Evolutionary conservation across 1,140 invertebrate genomes (phyloP).

Genomic region (Ephestia elutella): DNA sequence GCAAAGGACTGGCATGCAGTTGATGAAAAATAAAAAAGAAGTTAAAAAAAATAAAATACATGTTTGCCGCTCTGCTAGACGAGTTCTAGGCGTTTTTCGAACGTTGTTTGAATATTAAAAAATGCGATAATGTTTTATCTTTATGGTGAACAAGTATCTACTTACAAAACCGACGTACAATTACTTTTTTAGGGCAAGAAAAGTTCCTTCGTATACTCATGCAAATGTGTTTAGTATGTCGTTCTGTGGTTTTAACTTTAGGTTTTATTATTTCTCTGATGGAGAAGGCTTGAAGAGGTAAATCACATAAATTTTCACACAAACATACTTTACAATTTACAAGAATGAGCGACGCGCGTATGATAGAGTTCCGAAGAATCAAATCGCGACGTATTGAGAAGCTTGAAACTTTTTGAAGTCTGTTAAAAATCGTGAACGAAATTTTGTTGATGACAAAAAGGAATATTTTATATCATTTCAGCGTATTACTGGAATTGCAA

Average conservation of each 20-base stretch:
- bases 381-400: too few species aligned
- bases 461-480: not conserved
- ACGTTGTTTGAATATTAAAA: not conserved
- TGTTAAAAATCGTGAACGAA: too few species aligned
- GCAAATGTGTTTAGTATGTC: not conserved
- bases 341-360: too few species aligned
- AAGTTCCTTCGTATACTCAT: not conserved
- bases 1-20: not conserved
- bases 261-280: too few species aligned
- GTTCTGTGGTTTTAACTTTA: not conserved
- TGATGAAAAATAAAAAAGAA: not conserved
- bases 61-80: not conserved
- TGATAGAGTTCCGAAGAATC: too few species aligned
- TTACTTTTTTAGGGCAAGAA: not conserved
- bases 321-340: too few species aligned
- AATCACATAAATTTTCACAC: too few species aligned
- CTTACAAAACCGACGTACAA: too few species aligned
- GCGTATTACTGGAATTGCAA: not conserved
- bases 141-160: not conserved
- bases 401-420: too few species aligned
- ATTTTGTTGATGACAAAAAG: too few species aligned
- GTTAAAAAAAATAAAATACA: not conserved
- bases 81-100: not conserved
- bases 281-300: too few species aligned
- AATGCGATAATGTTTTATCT: slow-evolving; percentile 1